These are phyloP conservation scores for Chironomus striatipennis DNA, from an alignment of 1,140 invertebrate species.

Conservation along the genomic window DNA sequence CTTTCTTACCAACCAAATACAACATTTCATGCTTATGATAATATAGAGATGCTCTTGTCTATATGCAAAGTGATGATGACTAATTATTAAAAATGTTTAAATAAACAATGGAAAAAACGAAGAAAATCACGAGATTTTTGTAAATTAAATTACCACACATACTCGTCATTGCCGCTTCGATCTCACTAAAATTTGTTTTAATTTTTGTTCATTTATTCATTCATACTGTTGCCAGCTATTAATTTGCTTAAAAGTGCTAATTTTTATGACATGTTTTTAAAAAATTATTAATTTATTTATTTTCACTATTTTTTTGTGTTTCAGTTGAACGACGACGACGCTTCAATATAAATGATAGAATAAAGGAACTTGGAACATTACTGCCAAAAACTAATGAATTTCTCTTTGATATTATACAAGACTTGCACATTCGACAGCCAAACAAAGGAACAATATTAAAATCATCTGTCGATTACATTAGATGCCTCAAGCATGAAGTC, in stretches of 20 bases:
- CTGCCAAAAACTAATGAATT: slow-evolving; percentile 91
- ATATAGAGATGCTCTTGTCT: no score
- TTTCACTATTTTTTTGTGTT: slow-evolving; percentile 36
- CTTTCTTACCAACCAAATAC: no score
- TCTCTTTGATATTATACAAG: slow-evolving; percentile 78
- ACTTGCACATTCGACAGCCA: slow-evolving; percentile 55
- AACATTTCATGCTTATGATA: no score
- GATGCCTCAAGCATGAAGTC: slow-evolving; percentile 77
- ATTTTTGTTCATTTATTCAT: background rate
- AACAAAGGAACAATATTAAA: slow-evolving; percentile 96
- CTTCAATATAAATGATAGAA: slow-evolving; percentile 97
- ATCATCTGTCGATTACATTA: slow-evolving; percentile 94
- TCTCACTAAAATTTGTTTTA: background rate
- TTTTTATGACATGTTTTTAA: background rate
- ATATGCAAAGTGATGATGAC: no score
- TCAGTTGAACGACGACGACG: slow-evolving; percentile 85
- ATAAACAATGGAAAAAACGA: no score
- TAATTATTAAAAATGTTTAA: no score
- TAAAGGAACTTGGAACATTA: slow-evolving; percentile 93
- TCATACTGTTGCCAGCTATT: background rate
- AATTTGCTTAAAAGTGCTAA: background rate
- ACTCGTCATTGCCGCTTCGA: background rate
- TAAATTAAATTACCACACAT: slow-evolving; percentile 2
- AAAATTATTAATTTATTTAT: background rate
- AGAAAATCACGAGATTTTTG: background rate